phyloP scores from a whole-genome alignment of 2,888 invertebrate species.

The Lamellibrachia satsuma region DNA sequence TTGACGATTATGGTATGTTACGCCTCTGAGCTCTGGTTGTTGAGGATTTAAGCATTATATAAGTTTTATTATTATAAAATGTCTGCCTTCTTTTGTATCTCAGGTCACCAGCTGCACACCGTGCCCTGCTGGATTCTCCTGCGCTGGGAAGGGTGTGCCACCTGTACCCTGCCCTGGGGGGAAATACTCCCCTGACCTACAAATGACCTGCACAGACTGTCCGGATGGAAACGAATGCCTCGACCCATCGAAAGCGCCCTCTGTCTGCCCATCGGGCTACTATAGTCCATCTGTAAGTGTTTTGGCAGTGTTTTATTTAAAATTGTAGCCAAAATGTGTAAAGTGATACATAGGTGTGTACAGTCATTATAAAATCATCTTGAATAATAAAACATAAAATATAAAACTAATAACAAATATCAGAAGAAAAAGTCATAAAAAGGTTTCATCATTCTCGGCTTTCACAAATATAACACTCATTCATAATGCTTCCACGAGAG shows the following conservation, averaged over 20 bases:
- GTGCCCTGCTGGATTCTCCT: constrained; percentile 42
- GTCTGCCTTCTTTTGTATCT: background rate
- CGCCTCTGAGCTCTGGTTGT: too few relatives aligned
- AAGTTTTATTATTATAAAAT: too few relatives aligned
- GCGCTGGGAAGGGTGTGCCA: background rate
- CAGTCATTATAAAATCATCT: too few relatives aligned
- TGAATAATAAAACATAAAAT: too few relatives aligned
- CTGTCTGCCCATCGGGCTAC: constrained; percentile 2
- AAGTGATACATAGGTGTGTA: too few relatives aligned
- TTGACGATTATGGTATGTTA: too few relatives aligned
- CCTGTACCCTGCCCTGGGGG: constrained; percentile 29
- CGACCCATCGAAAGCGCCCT: constrained; percentile 7
- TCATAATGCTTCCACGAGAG: too few relatives aligned
- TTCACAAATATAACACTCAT: too few relatives aligned
- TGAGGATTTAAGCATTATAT: too few relatives aligned
- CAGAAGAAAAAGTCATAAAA: too few relatives aligned
- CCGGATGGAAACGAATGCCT: constrained; percentile 44
- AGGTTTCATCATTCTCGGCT: too few relatives aligned
- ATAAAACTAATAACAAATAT: too few relatives aligned
- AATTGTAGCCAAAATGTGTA: background rate
- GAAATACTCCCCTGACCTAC: constrained; percentile 22
- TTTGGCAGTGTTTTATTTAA: background rate
- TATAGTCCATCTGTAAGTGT: constrained; percentile 29
- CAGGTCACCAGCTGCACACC: constrained; percentile 32
- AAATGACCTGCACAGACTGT: constrained; percentile 54